phyloP scores from a whole-genome alignment of 2,888 invertebrate genomes.

The Geophilus truncorum region DNA sequence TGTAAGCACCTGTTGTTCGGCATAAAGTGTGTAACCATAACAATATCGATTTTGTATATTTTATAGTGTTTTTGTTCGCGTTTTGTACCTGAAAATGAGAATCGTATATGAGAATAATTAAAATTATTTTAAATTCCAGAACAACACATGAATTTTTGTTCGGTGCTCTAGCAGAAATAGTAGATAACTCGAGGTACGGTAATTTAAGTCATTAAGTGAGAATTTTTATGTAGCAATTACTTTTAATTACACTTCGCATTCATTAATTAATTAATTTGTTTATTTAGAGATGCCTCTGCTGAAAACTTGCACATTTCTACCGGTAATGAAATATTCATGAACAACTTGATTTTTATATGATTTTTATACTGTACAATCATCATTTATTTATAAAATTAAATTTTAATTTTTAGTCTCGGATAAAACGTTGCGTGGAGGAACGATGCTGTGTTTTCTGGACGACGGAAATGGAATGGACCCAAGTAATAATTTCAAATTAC shows the following conservation, averaged over 20 bases:
- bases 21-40: background rate
- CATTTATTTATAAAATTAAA: background rate
- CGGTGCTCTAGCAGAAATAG: constrained; percentile 25
- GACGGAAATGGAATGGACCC: constrained; percentile 33
- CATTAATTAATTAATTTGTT: background rate
- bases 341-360: background rate
- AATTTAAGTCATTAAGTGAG: too few relatives aligned
- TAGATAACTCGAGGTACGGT: constrained; percentile 17
- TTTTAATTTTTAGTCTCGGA: constrained; percentile 28
- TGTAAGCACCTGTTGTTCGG: background rate
- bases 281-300: constrained; percentile 23
- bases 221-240: background rate
- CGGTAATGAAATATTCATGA: background rate
- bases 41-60: background rate
- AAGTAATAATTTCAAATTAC: background rate
- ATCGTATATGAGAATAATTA: too few relatives aligned
- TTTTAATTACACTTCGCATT: background rate
- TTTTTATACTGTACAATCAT: background rate
- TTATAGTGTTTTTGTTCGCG: background rate
- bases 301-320: constrained; percentile 8
- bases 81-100: background rate
- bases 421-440: constrained; percentile 1
- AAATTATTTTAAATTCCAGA: background rate
- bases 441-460: constrained; percentile 28
- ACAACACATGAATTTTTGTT: constrained; percentile 28